Evolutionary conservation across 2,113 vertebrate genomes (phyloP).

Genomic region (Cynopterus brachyotis): DNA sequence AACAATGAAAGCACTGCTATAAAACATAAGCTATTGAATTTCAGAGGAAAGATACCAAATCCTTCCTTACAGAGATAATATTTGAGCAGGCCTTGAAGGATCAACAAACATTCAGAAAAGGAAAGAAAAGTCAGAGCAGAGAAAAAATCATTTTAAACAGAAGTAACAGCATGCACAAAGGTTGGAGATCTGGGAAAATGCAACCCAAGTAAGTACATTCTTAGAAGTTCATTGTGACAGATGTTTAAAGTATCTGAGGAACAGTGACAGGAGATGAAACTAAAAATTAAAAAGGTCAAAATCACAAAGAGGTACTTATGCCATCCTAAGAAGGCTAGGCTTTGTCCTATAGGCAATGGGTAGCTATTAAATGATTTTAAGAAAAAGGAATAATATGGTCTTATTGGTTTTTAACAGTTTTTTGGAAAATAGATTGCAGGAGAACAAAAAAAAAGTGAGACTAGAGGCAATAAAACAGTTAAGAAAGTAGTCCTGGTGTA

Average conservation of each 20-base stretch:
- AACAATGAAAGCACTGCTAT: background rate
- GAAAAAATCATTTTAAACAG: background rate
- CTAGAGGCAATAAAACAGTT: background rate
- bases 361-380: background rate
- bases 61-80: slow-evolving; percentile 31
- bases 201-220: background rate
- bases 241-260: background rate
- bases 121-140: background rate
- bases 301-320: background rate
- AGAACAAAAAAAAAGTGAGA: background rate
- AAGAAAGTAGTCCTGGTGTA: background rate
- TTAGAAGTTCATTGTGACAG: background rate
- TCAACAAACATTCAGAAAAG: background rate
- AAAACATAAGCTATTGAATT: background rate
- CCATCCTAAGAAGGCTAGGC: background rate
- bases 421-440: background rate
- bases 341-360: background rate
- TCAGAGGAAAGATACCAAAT: background rate
- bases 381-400: background rate
- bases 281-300: slow-evolving; percentile 15
- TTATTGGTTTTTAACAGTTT: background rate
- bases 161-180: background rate
- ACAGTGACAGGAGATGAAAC: background rate
- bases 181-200: background rate
- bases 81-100: background rate